Percentiles rank a stretch among this genome's conserved stretches.
Conservation (phyloP, 2,113 vertebrate species). For the Ciconia stormi region DNA sequence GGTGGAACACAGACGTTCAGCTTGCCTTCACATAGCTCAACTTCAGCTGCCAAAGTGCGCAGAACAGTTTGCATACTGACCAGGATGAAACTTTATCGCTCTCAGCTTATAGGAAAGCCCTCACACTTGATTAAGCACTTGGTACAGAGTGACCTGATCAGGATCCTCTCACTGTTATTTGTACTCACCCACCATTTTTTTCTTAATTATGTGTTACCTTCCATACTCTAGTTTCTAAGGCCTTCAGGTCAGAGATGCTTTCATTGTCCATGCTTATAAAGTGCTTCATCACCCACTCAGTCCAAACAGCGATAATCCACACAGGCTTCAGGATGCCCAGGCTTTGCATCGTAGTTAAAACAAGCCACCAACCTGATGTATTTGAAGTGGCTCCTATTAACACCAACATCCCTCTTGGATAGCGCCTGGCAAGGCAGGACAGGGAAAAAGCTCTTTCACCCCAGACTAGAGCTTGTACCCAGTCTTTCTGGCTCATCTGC, state of each 20-base stretch:
- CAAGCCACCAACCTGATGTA: background rate
- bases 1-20: background rate
- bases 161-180: background rate
- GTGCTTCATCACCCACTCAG: background rate
- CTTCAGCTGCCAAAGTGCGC: background rate
- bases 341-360: background rate
- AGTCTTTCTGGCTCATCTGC: too few species aligned
- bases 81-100: background rate
- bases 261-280: background rate
- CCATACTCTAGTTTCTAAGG: background rate
- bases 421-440: background rate
- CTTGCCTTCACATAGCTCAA: background rate
- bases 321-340: background rate
- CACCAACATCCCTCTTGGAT: rapidly evolving
- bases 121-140: background rate
- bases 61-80: background rate
- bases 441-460: background rate
- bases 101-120: background rate
- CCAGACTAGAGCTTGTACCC: rapidly evolving
- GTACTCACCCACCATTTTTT: background rate
- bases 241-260: background rate
- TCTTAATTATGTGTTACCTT: background rate
- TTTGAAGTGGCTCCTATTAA: background rate
- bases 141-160: background rate
- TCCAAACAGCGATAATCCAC: background rate